Conservation (phyloP, 2,797 vertebrate species). For the Bradypodion pumilum region DNA sequence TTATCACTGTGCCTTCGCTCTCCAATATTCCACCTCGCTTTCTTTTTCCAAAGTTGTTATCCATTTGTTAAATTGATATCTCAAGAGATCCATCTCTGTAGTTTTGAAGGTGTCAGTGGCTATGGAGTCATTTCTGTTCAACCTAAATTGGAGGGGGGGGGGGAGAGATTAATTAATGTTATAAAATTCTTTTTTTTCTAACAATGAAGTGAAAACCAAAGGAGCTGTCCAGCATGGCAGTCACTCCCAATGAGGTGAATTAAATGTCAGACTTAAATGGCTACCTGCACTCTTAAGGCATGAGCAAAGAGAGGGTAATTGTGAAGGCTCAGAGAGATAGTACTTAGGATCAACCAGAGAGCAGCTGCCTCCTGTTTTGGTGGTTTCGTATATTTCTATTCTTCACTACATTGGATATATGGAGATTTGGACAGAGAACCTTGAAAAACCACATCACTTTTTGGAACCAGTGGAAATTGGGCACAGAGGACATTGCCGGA, state of each 20-base stretch:
- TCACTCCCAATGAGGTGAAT: conserved; percentile 5
- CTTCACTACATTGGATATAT: not conserved
- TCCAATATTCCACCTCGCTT: conserved; percentile 6
- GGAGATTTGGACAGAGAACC: not conserved
- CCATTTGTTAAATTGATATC: conserved; percentile 54
- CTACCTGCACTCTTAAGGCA: not conserved
- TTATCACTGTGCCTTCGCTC: not conserved
- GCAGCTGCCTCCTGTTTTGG: not conserved
- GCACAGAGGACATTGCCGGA: not conserved
- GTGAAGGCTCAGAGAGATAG: not conserved
- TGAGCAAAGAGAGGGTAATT: not conserved
- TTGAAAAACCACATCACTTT: not conserved
- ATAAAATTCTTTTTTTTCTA: conserved; percentile 32
- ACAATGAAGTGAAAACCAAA: conserved; percentile 38
- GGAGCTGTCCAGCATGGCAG: conserved; percentile 8
- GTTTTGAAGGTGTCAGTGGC: conserved; percentile 1
- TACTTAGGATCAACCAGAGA: not conserved
- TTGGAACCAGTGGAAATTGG: not conserved
- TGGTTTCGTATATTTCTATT: not conserved
- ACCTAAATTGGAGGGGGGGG: not conserved
- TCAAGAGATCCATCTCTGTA: conserved; percentile 56
- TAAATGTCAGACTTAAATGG: conserved; percentile 11
- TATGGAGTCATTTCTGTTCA: not conserved
- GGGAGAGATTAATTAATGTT: not conserved
- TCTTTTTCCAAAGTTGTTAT: conserved; percentile 24